Conservation (phyloP, 2,888 invertebrate species). For the Dendrolimus pini region DNA sequence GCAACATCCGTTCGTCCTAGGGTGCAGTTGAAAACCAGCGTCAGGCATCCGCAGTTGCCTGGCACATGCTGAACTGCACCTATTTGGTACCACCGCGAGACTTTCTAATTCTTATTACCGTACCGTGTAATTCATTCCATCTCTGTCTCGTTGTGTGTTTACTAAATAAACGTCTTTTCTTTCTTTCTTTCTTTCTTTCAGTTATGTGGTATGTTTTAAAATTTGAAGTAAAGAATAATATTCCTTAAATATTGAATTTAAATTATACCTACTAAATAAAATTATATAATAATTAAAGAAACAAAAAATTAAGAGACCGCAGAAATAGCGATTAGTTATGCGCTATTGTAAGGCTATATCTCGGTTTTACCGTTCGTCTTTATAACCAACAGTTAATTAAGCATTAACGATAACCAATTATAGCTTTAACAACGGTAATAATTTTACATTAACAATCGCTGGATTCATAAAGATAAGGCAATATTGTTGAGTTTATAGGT, state of each 20-base stretch:
- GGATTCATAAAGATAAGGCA: not conserved
- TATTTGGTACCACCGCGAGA: too few species aligned
- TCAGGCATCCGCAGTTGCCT: too few species aligned
- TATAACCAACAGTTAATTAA: conserved; percentile 14
- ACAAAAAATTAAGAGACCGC: conserved; percentile 17
- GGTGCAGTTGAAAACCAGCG: too few species aligned
- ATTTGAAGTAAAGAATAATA: conserved; percentile 31
- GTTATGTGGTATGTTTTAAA: conserved; percentile 29
- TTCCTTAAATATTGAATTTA: conserved; percentile 43
- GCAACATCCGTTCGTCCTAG: too few species aligned
- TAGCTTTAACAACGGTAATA: conserved; percentile 8
- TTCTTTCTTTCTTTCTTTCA: too few species aligned
- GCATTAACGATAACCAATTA: conserved; percentile 19
- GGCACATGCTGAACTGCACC: too few species aligned
- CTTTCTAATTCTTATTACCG: too few species aligned
- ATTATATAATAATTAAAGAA: too few species aligned
- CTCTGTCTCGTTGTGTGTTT: too few species aligned
- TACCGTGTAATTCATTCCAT: too few species aligned
- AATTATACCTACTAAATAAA: conserved; percentile 17
- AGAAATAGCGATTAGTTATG: conserved; percentile 27
- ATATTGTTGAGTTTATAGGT: not conserved
- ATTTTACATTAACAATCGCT: conserved; percentile 8
- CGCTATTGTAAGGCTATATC: conserved; percentile 23
- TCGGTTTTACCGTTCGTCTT: conserved; percentile 21
- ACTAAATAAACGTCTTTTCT: too few species aligned